Conservation (phyloP, 2,797 vertebrate species). For the Hephaestus fuliginosus region DNA sequence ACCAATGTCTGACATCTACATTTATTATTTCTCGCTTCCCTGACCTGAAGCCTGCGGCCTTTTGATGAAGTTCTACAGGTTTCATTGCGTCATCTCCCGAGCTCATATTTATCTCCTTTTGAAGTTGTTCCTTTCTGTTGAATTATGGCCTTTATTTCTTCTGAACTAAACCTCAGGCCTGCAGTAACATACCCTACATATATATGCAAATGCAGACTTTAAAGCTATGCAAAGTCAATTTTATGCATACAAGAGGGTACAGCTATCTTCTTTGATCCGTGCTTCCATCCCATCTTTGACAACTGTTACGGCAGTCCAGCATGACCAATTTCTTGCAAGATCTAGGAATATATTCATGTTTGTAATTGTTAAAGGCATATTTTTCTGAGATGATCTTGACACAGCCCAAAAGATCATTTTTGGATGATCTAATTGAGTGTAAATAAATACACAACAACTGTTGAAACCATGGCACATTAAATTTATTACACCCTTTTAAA, state of each 20-base stretch:
- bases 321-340: background rate
- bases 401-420: background rate
- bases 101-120: background rate
- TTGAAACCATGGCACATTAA: too few relatives aligned
- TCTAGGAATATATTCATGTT: background rate
- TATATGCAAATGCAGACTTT: constrained; percentile 18
- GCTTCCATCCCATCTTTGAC: background rate
- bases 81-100: background rate
- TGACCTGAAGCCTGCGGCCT: background rate
- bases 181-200: background rate
- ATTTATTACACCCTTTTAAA: too few relatives aligned
- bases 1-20: background rate
- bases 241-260: background rate
- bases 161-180: background rate
- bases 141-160: background rate
- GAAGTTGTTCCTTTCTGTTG: constrained; percentile 8
- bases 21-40: background rate
- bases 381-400: background rate
- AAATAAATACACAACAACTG: background rate
- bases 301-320: background rate
- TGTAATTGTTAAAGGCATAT: background rate
- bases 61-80: background rate
- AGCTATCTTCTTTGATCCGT: constrained; percentile 16
- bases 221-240: constrained; percentile 14
- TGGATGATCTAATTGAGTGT: background rate